A percentile compares a stretch with the other conserved stretches of the same genome.
These are phyloP conservation scores for Heliconius sara DNA, from an alignment of 2,888 invertebrate genomes.

Conservation along the genomic window DNA sequence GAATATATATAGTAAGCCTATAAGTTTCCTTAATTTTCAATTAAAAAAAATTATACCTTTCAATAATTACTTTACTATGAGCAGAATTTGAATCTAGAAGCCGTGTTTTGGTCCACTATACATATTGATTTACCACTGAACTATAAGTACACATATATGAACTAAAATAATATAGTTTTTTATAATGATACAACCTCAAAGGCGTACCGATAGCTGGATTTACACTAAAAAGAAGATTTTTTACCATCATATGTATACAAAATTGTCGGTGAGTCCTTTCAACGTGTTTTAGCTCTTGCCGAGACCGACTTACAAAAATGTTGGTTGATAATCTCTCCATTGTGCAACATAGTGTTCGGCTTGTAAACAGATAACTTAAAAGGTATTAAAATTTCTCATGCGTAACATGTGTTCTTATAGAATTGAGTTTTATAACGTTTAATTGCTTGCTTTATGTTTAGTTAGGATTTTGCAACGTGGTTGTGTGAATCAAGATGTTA, in stretches of 20 bases:
- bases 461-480: neutral
- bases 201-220: constrained; percentile 32
- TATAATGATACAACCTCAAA: constrained; percentile 23
- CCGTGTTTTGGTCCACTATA: neutral
- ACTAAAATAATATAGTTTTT: constrained; percentile 15
- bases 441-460: constrained; percentile 11
- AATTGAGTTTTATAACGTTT: constrained; percentile 26
- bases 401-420: constrained; percentile 22
- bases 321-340: constrained; percentile 59
- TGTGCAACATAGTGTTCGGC: constrained; percentile 64
- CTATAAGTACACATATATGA: neutral
- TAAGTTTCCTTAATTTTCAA: too few species aligned
- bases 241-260: constrained; percentile 26
- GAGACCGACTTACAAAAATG: constrained; percentile 56
- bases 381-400: constrained; percentile 46
- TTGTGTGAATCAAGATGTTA: neutral
- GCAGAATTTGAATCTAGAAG: neutral
- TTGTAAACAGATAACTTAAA: constrained; percentile 55
- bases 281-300: constrained; percentile 50
- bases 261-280: constrained; percentile 52
- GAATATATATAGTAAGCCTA: too few species aligned
- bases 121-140: neutral
- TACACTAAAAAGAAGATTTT: constrained; percentile 37
- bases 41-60: neutral
- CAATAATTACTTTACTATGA: neutral